phyloP scores from a whole-genome alignment of 2,888 invertebrate species.

The Eurois occulta region DNA sequence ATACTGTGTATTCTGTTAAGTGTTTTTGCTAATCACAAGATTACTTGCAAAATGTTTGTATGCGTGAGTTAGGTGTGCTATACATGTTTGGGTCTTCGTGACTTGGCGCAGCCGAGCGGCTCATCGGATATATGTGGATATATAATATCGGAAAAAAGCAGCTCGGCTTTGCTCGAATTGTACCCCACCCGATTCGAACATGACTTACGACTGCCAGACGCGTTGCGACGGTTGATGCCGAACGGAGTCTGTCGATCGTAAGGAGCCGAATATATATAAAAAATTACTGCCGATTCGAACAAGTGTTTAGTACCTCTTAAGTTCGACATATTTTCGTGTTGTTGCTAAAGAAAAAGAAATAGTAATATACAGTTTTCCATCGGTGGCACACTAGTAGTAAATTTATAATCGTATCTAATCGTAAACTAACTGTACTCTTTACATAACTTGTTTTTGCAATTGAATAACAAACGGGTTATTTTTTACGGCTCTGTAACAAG shows the following conservation, averaged over 20 bases:
- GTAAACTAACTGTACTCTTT: background rate
- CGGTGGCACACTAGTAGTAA: background rate
- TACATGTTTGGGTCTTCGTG: background rate
- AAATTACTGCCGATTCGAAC: background rate
- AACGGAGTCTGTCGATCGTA: background rate
- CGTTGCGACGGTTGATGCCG: background rate
- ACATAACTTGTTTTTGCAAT: background rate
- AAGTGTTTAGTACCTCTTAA: background rate
- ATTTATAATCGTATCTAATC: background rate
- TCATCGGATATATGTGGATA: no score
- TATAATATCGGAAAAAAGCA: background rate
- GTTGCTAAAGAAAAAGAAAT: background rate
- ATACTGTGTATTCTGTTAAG: background rate
- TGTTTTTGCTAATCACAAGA: background rate
- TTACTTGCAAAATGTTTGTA: background rate
- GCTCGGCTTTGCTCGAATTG: background rate
- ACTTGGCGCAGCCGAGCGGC: background rate
- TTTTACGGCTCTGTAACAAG: background rate
- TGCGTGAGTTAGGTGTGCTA: background rate
- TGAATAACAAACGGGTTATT: background rate
- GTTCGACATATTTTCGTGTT: background rate
- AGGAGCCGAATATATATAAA: background rate
- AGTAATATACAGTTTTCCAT: background rate
- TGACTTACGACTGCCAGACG: background rate
- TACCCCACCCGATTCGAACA: background rate